Base-by-base conservation (phyloP, 2,888 invertebrate species). In the Alviniconcha strummeri region DNA sequence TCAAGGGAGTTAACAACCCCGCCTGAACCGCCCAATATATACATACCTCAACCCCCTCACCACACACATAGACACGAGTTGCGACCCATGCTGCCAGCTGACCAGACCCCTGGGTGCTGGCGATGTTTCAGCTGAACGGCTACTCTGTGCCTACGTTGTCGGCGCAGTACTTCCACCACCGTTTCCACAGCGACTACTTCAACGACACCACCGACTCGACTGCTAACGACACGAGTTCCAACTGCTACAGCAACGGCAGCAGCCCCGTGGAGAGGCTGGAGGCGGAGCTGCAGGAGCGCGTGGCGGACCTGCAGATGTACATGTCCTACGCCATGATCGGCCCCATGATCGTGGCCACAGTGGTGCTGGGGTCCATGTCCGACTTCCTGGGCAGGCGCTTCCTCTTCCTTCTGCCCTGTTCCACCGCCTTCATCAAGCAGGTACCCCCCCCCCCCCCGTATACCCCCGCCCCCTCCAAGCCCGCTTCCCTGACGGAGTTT, bases 81-180 rank as follows among this genome's bases (percentile, higher is more conserved):
- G 36, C 36, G 36, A 36, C 36, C 36, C 36, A 36, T 36, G 36
- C 36, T 36, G 36, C 36, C 36, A 36, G 36, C 36, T 36, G 36
- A 36, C 36, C 36, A 36, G 36, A 36, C 36, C 36, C 36, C 36
- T 36, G 36, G 36, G 36, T 36, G 36, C 36, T 36, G 36, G 36
- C 36, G 36, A 3, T 36, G 36, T 36, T 36, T 36, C 36, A 36
- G 36, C 36, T 36, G 36, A 36, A 36, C 36, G 36, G 36, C 36
- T 36, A 36, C 36, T 36, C 36, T 36, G 36, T 36, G 36, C 36
- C 36, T 0, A 36, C 36, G 36, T 36, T 64, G 64, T 15, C 64
- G 1, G 11, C 64, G 11, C 56, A 77, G 19, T 77, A 77, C 55
- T 77, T 36, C 77, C 54, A 77, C 77, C 13, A 77, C 77, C 52